Evolutionary conservation across 2,113 vertebrate species (phyloP).

Genomic region (Oryzias woworae): DNA sequence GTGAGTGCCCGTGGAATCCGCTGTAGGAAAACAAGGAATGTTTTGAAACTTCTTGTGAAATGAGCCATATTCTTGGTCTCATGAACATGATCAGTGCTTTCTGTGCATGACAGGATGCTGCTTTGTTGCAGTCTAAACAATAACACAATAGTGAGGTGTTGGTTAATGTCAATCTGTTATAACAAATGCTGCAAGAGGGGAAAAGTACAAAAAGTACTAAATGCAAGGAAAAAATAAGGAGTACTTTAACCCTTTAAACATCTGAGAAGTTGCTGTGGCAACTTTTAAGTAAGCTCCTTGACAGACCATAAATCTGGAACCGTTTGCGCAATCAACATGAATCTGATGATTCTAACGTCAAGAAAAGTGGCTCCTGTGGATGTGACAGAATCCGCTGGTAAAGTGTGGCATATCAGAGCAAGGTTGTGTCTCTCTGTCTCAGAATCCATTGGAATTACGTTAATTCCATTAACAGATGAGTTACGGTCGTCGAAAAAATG

Average conservation of each 20-base stretch:
- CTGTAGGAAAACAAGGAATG: constrained; percentile 69
- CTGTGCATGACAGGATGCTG: constrained; percentile 26
- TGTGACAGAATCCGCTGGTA: no score
- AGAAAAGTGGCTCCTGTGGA: no score
- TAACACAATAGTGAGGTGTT: constrained; percentile 34
- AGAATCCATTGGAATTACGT: no score
- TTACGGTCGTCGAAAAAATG: no score
- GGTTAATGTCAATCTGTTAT: constrained; percentile 32
- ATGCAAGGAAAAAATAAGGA: not conserved
- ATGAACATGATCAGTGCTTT: constrained; percentile 10
- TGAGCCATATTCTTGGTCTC: constrained; percentile 33
- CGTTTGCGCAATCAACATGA: no score
- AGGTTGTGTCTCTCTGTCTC: no score
- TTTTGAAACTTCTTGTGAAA: constrained; percentile 20
- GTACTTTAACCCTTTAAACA: not conserved
- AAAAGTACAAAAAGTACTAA: constrained; percentile 22
- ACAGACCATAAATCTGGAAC: no score
- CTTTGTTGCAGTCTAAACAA: constrained; percentile 35
- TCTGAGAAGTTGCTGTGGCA: no score
- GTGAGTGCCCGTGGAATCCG: constrained; percentile 94
- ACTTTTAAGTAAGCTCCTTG: no score
- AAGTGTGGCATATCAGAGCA: no score
- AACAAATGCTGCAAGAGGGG: constrained; percentile 10
- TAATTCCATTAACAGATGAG: no score
- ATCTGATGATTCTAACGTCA: no score